phyloP scores from a whole-genome alignment of 2,113 vertebrate genomes.

The Perca fluviatilis region DNA sequence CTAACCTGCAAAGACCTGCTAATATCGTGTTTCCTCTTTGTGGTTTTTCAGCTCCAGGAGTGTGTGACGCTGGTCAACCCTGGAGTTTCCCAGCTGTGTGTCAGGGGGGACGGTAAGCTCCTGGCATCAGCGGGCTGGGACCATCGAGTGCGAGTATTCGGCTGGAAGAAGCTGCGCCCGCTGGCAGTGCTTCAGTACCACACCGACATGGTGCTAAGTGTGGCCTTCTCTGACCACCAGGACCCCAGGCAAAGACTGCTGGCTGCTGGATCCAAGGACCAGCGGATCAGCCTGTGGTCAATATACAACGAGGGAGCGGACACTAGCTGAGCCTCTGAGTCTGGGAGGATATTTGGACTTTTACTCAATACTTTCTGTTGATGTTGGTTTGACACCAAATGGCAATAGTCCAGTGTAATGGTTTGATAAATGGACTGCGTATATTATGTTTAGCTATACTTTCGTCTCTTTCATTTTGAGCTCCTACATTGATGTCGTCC shows the following conservation, averaged over 20 bases:
- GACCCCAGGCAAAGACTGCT: slow-evolving; percentile 83
- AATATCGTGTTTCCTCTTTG: slow-evolving; percentile 32
- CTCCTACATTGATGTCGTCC: not conserved
- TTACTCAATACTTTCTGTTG: not conserved
- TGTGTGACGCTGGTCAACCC: slow-evolving; percentile 89
- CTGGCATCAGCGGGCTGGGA: slow-evolving; percentile 95
- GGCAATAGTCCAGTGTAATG: not conserved
- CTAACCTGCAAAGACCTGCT: not conserved
- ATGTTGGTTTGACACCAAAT: not conserved
- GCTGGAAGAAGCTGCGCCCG: slow-evolving; percentile 92
- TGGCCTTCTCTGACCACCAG: slow-evolving; percentile 89
- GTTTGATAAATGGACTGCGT: not conserved
- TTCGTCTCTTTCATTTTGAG: not conserved
- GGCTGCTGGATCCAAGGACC: slow-evolving; percentile 94
- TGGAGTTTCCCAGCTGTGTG: slow-evolving; percentile 89
- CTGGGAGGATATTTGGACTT: slow-evolving; percentile 23
- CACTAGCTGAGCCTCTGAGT: slow-evolving; percentile 47
- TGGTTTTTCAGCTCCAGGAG: slow-evolving; percentile 83
- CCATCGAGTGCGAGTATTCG: slow-evolving; percentile 90
- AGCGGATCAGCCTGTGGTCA: slow-evolving; percentile 94
- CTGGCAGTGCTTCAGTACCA: slow-evolving; percentile 94
- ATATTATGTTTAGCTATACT: not conserved
- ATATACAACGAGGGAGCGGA: slow-evolving; percentile 83
- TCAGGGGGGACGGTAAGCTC: slow-evolving; percentile 90
- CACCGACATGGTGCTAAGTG: slow-evolving; percentile 86